Conservation (phyloP, 2,797 vertebrate genomes). For the Sebastes cheni region DNA sequence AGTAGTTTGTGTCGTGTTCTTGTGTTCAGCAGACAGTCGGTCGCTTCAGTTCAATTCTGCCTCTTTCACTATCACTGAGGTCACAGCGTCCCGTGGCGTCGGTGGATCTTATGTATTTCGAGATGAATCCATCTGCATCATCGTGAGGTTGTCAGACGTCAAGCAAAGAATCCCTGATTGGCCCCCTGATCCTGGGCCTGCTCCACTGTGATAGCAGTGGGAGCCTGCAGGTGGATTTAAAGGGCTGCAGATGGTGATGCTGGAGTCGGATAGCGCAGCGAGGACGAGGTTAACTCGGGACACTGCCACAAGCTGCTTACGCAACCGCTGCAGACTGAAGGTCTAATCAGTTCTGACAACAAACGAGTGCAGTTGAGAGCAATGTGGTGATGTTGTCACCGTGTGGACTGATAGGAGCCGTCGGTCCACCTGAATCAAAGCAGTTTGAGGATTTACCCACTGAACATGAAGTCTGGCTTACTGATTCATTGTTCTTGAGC, state of each 20-base stretch:
- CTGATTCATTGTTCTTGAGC: not conserved
- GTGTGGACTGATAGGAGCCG: not conserved
- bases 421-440: not conserved
- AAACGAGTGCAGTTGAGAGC: not conserved
- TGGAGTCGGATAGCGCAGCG: not conserved
- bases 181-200: not conserved
- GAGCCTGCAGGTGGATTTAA: not conserved
- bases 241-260: not conserved
- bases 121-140: not conserved
- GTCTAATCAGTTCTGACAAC: conserved; percentile 2
- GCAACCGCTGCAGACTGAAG: not conserved
- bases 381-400: not conserved
- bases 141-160: not conserved
- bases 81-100: not conserved
- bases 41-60: not conserved
- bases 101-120: not conserved
- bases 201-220: not conserved
- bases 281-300: conserved; percentile 13
- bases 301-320: conserved; percentile 15
- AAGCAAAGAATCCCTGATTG: not conserved
- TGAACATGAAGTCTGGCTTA: not conserved
- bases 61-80: not conserved
- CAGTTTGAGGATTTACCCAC: not conserved
- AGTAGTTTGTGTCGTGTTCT: no score
- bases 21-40: not conserved